These are phyloP conservation scores for Nycticryphes semicollaris DNA, from an alignment of 2,113 vertebrate genomes.

Conservation along the genomic window DNA sequence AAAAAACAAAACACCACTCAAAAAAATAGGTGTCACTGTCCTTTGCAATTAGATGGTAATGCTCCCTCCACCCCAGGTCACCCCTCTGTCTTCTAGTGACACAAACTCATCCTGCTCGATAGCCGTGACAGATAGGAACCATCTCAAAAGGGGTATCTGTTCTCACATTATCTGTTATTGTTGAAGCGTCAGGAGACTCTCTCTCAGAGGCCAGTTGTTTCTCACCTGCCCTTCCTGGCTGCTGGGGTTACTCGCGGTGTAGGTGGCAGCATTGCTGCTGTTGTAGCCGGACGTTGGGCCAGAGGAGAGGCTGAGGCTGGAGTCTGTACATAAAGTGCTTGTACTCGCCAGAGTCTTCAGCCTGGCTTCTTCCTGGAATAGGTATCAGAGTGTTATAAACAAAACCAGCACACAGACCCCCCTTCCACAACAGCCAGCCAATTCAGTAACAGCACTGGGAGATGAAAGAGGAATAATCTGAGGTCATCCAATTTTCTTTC, in stretches of 20 bases:
- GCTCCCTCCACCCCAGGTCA: not conserved
- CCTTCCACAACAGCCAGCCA: not conserved
- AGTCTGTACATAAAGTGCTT: conserved; percentile 87
- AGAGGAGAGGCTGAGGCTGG: conserved; percentile 91
- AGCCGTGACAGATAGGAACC: not conserved
- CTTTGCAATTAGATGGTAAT: not conserved
- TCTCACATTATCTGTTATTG: not conserved
- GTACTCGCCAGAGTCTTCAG: conserved; percentile 82
- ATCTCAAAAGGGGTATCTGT: not conserved
- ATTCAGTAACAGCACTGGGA: not conserved
- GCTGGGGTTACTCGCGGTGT: conserved; percentile 58
- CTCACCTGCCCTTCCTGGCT: conserved; percentile 76
- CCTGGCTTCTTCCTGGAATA: conserved; percentile 84
- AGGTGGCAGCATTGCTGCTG: conserved; percentile 82
- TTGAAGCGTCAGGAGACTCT: not conserved
- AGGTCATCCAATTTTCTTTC: not conserved
- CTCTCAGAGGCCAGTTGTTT: not conserved
- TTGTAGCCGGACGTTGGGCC: conserved; percentile 94
- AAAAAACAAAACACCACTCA: not conserved
- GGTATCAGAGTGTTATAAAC: not conserved
- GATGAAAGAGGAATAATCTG: not conserved
- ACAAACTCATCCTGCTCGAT: not conserved
- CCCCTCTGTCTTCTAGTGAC: not conserved
- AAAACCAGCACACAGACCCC: not conserved
- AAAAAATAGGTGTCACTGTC: not conserved